Evolutionary conservation across 2,797 vertebrate genomes (phyloP).

Genomic region (Hippoglossus hippoglossus): DNA sequence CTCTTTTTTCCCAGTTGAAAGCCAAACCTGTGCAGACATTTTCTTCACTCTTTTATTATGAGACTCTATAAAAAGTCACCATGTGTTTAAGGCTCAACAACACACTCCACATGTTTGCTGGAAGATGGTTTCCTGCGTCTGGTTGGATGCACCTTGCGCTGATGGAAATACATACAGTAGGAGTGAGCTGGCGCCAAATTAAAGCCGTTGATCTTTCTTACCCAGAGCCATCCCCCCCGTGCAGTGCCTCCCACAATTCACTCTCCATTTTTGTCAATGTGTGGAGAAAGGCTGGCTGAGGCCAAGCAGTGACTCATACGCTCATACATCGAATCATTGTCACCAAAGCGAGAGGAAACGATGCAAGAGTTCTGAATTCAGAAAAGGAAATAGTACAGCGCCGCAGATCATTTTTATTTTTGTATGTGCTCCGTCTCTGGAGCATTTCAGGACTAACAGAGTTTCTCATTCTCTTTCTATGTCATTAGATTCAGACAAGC

Average conservation of each 20-base stretch:
- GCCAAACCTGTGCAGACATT: conserved; percentile 19
- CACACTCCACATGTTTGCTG: conserved; percentile 31
- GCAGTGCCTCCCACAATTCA: conserved; percentile 78
- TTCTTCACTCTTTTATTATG: conserved; percentile 6
- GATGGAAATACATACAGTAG: conserved; percentile 53
- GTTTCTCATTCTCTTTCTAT: conserved; percentile 3
- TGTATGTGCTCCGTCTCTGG: neutral
- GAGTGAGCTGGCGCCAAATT: conserved; percentile 63
- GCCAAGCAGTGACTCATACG: conserved; percentile 79
- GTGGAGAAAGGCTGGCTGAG: conserved; percentile 76
- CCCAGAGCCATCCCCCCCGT: conserved; percentile 62
- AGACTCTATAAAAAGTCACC: conserved; percentile 11
- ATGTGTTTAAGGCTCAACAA: conserved; percentile 26
- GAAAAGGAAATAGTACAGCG: conserved; percentile 33
- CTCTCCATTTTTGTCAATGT: conserved; percentile 74
- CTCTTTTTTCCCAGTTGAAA: conserved; percentile 1
- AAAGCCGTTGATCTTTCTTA: conserved; percentile 61
- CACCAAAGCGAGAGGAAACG: conserved; percentile 56
- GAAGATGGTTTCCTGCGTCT: conserved; percentile 25
- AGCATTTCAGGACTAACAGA: neutral
- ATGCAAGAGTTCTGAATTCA: conserved; percentile 48
- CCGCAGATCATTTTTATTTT: conserved; percentile 30
- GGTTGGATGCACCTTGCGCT: conserved; percentile 53
- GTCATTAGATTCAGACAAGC: neutral
- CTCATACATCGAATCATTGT: conserved; percentile 69